These are phyloP conservation scores for Danio choprae DNA, from an alignment of 2,797 vertebrate genomes.

Conservation along the genomic window DNA sequence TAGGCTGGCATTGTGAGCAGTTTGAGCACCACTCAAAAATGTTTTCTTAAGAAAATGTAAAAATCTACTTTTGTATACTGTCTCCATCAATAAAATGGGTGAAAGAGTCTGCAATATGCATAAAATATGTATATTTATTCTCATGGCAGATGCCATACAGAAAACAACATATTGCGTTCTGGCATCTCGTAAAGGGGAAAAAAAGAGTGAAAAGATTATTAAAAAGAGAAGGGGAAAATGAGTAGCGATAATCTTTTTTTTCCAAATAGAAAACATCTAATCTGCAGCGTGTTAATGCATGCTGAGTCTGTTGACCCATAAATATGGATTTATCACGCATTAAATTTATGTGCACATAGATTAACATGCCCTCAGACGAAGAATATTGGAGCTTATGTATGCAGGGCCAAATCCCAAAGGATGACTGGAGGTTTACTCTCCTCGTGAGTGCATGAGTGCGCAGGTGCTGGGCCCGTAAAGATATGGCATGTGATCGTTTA, in stretches of 20 bases:
- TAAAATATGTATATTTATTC: neutral
- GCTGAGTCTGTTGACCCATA: constrained; percentile 14
- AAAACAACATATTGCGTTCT: constrained; percentile 21
- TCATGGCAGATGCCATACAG: neutral
- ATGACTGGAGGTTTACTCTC: constrained; percentile 8
- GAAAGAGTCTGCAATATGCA: neutral
- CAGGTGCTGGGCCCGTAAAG: constrained; percentile 26
- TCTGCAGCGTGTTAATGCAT: constrained; percentile 11
- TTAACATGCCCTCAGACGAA: constrained; percentile 6
- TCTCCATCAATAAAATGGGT: neutral
- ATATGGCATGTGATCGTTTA: constrained; percentile 34
- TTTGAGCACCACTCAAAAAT: neutral
- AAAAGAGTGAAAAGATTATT: constrained; percentile 5
- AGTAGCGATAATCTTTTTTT: neutral
- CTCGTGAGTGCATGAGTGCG: constrained; percentile 14
- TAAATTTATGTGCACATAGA: constrained; percentile 20
- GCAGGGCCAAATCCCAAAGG: neutral
- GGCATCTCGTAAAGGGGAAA: neutral
- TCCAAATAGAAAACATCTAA: constrained; percentile 5
- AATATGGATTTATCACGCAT: constrained; percentile 22
- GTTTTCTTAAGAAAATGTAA: neutral
- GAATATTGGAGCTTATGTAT: neutral
- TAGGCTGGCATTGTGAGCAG: neutral
- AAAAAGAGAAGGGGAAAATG: neutral
- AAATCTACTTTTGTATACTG: neutral